These are phyloP conservation scores for Charadrius vociferus DNA, from an alignment of 2,113 vertebrate species.

Conservation along the genomic window DNA sequence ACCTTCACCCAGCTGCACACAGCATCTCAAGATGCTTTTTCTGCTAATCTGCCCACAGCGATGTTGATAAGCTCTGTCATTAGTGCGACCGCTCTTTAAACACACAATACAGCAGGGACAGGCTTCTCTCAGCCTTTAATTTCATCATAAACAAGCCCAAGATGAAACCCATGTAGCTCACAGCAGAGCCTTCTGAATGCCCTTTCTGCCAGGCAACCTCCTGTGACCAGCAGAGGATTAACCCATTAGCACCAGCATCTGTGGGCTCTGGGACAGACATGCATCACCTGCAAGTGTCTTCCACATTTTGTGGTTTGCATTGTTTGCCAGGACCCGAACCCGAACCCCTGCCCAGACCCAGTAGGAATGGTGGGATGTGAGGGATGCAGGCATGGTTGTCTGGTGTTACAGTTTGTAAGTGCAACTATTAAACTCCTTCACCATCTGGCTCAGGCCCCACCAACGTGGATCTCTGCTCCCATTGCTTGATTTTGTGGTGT, in stretches of 20 bases:
- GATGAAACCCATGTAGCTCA: not conserved
- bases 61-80: not conserved
- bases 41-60: not conserved
- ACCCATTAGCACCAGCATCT: not conserved
- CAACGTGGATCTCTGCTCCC: not conserved
- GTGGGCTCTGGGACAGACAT: not conserved
- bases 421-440: not conserved
- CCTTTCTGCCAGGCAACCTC: not conserved
- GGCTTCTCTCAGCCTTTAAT: not conserved
- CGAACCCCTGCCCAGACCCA: not conserved
- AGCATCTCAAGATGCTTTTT: not conserved
- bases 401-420: not conserved
- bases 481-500: not conserved
- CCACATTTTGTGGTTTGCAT: not conserved
- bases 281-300: not conserved
- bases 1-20: not conserved
- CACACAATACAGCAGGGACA: not conserved
- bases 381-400: not conserved
- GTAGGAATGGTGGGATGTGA: rapidly evolving
- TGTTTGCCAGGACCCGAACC: not conserved
- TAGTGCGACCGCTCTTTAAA: not conserved
- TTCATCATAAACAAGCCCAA: not conserved
- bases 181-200: not conserved
- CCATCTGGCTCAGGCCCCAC: not conserved
- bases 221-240: not conserved